These are phyloP conservation scores for Scomberomorus guttatus DNA, from an alignment of 2,797 vertebrate genomes.

Conservation along the genomic window DNA sequence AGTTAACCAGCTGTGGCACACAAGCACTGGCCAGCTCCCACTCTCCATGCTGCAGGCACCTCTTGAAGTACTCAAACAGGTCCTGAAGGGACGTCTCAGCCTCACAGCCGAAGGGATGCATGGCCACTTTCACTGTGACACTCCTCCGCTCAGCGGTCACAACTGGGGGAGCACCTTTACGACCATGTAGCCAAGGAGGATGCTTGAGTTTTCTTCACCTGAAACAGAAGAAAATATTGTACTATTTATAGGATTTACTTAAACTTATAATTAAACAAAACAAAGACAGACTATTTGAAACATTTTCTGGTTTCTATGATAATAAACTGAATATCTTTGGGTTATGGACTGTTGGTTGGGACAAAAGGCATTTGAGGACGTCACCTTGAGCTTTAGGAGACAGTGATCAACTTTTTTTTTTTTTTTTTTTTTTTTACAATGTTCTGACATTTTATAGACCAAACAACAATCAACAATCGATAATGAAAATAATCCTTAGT, in stretches of 20 bases:
- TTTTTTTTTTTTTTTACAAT: no score
- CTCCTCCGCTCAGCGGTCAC: slow-evolving; percentile 41
- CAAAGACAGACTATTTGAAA: background rate
- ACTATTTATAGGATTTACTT: background rate
- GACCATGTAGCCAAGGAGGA: background rate
- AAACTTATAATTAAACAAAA: background rate
- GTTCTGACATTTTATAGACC: no score
- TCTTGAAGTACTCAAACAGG: slow-evolving; percentile 91
- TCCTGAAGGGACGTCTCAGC: slow-evolving; percentile 87
- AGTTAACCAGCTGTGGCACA: slow-evolving; percentile 87
- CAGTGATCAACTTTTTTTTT: no score
- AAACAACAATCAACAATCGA: no score
- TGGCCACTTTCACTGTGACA: slow-evolving; percentile 55
- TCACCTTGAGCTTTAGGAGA: no score
- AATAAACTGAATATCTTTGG: no score
- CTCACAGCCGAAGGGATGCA: slow-evolving; percentile 91
- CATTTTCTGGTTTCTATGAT: no score
- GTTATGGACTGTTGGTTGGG: no score
- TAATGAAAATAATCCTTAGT: no score
- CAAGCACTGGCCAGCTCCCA: slow-evolving; percentile 95
- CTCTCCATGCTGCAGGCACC: slow-evolving; percentile 88
- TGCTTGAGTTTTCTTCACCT: slow-evolving; percentile 50
- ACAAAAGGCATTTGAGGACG: no score
- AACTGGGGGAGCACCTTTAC: slow-evolving; percentile 19
- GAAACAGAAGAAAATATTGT: slow-evolving; percentile 5